Conservation (phyloP, 92 coral and sea anemone genomes). For the Parazoanthus swiftii region DNA sequence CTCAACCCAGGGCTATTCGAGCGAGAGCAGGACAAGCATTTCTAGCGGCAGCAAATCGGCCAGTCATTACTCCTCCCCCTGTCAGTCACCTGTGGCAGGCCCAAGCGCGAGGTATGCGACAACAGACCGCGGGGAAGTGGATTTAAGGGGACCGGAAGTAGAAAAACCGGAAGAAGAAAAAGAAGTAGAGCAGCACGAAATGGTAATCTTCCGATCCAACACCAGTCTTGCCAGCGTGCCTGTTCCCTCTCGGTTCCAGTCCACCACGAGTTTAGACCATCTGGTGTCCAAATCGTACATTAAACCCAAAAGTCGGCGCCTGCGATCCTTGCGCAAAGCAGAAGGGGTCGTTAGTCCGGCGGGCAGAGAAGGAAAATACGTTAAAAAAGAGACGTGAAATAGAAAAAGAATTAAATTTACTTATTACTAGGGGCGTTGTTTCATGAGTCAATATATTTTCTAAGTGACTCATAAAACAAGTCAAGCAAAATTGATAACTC, state of each 20-base stretch:
- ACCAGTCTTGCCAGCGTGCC: slow-evolving; percentile 67
- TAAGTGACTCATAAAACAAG: too few relatives aligned
- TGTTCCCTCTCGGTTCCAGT: slow-evolving; percentile 61
- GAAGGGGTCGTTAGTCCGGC: slow-evolving; percentile 79
- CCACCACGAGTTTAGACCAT: slow-evolving; percentile 75
- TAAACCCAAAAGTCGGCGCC: slow-evolving; percentile 66
- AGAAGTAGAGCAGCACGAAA: slow-evolving; percentile 59
- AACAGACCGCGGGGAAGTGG: background rate
- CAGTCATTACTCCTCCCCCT: slow-evolving; percentile 30
- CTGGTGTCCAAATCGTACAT: slow-evolving; percentile 67
- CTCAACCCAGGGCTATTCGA: slow-evolving; percentile 53
- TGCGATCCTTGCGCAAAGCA: slow-evolving; percentile 70
- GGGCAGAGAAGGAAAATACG: slow-evolving; percentile 68
- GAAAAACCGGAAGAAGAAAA: slow-evolving; percentile 17
- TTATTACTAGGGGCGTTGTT: too few relatives aligned
- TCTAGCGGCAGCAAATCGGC: slow-evolving; percentile 43
- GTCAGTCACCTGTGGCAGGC: slow-evolving; percentile 24
- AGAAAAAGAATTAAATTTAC: background rate
- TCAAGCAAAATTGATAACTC: too few relatives aligned
- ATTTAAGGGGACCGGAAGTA: slow-evolving; percentile 7
- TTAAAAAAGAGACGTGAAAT: slow-evolving; percentile 39
- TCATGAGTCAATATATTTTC: too few relatives aligned
- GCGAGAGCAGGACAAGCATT: slow-evolving; percentile 40
- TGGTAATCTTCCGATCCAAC: slow-evolving; percentile 56
- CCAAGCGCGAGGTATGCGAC: slow-evolving; percentile 14